Conservation (phyloP, 92 coral and sea anemone species). For the Porites cylindrica region DNA sequence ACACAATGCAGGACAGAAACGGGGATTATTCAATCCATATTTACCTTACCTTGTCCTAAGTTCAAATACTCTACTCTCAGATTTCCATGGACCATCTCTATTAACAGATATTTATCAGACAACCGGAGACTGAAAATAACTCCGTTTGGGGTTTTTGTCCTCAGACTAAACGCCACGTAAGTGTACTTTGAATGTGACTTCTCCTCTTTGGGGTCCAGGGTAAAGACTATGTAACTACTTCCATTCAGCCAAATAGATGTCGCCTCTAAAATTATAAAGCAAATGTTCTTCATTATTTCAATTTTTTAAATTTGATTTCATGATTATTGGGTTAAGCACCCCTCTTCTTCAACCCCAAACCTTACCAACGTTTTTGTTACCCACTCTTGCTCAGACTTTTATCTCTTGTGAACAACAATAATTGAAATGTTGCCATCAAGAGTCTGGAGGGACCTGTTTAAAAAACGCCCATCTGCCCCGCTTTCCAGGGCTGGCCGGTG, state of each 20-base stretch:
- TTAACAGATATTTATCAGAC: constrained; percentile 45
- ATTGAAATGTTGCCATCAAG: no score
- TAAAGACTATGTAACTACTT: constrained; percentile 67
- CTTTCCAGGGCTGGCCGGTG: no score
- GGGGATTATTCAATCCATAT: background rate
- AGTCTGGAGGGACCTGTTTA: no score
- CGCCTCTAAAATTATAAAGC: constrained; percentile 53
- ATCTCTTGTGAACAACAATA: no score
- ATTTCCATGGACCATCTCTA: constrained; percentile 63
- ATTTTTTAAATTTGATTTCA: no score
- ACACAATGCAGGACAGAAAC: no score
- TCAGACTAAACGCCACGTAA: constrained; percentile 71
- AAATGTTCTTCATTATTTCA: background rate
- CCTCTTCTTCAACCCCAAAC: no score
- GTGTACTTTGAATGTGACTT: constrained; percentile 43
- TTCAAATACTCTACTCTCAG: constrained; percentile 50
- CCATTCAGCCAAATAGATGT: constrained; percentile 76
- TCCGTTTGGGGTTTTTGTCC: constrained; percentile 54
- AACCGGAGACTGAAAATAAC: constrained; percentile 55
- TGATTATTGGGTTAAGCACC: no score
- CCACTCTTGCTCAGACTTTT: no score
- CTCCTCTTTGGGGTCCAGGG: constrained; percentile 63
- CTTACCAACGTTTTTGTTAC: no score
- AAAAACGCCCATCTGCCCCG: no score
- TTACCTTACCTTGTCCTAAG: constrained; percentile 54